A percentile compares a stretch with the other conserved stretches of the same genome.
These are phyloP conservation scores for Halichondria panicea DNA, from an alignment of 37 sponge, comb jelly and placozoan species.

Conservation along the genomic window DNA sequence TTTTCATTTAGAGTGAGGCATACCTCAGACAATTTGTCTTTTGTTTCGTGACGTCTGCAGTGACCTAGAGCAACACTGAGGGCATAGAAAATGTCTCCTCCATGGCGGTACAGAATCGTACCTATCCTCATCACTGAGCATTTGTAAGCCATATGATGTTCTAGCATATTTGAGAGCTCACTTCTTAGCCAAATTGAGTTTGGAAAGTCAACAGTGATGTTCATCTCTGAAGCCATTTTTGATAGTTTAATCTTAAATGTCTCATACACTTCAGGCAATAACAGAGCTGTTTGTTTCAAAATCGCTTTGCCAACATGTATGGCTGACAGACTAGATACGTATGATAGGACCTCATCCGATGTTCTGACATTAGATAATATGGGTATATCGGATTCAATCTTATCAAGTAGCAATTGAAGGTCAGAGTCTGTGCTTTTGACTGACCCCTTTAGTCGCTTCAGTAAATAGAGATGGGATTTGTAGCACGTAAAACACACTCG, in stretches of 20 bases:
- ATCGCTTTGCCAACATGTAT: too few relatives aligned
- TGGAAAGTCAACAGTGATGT: neutral
- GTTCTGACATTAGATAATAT: neutral
- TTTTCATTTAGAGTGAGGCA: constrained; percentile 2
- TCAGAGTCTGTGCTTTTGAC: constrained; percentile 17
- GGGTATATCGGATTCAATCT: neutral
- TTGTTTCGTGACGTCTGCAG: neutral
- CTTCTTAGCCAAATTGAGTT: constrained; percentile 7
- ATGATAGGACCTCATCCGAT: neutral
- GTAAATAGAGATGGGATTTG: too few relatives aligned
- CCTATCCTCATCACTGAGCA: constrained; percentile 12
- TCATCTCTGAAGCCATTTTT: neutral
- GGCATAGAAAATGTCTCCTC: constrained; percentile 23
- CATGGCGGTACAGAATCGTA: constrained; percentile 12
- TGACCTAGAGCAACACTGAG: constrained; percentile 13
- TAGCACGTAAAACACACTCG: too few relatives aligned
- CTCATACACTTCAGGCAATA: constrained; percentile 15
- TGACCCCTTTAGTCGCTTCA: too few relatives aligned
- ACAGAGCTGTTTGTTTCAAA: constrained; percentile 15
- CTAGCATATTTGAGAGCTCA: constrained; percentile 13
- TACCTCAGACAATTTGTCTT: neutral
- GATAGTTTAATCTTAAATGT: neutral
- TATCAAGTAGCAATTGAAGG: neutral
- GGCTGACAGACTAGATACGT: constrained; percentile 7
- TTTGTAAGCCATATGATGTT: constrained; percentile 17